phyloP scores from a whole-genome alignment of 1,140 invertebrate genomes.

The Argopecten irradians region DNA sequence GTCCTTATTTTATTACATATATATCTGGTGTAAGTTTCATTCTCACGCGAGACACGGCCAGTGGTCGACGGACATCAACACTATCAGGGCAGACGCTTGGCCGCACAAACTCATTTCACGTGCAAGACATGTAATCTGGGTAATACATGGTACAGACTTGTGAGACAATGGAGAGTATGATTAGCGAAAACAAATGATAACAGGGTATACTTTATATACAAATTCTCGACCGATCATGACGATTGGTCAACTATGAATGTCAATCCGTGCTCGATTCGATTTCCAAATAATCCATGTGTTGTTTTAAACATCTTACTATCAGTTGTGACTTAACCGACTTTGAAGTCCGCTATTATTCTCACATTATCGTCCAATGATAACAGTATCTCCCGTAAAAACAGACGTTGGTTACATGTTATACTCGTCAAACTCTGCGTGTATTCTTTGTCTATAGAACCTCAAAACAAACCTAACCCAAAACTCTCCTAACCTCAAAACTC shows the following conservation, averaged over 20 bases:
- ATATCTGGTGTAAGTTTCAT: neutral
- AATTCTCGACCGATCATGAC: neutral
- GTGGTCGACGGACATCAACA: neutral
- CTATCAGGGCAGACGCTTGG: slow-evolving; percentile 12
- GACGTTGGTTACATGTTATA: neutral
- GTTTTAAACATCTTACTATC: neutral
- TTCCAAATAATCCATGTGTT: slow-evolving; percentile 11
- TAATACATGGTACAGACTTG: neutral
- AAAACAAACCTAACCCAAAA: no score
- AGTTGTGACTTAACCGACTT: neutral
- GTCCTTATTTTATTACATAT: neutral
- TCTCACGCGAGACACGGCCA: neutral
- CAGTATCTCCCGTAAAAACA: neutral
- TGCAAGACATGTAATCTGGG: neutral
- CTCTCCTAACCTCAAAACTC: no score
- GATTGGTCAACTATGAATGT: slow-evolving; percentile 13
- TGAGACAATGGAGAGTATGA: neutral
- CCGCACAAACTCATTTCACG: slow-evolving; percentile 14
- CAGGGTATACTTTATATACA: neutral
- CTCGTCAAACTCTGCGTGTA: no score
- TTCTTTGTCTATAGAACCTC: no score
- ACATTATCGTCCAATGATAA: neutral
- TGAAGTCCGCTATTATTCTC: neutral
- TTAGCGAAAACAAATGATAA: neutral
- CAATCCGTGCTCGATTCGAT: neutral